Base-by-base conservation (phyloP, 2,888 invertebrate genomes). In the Netelia inedita region DNA sequence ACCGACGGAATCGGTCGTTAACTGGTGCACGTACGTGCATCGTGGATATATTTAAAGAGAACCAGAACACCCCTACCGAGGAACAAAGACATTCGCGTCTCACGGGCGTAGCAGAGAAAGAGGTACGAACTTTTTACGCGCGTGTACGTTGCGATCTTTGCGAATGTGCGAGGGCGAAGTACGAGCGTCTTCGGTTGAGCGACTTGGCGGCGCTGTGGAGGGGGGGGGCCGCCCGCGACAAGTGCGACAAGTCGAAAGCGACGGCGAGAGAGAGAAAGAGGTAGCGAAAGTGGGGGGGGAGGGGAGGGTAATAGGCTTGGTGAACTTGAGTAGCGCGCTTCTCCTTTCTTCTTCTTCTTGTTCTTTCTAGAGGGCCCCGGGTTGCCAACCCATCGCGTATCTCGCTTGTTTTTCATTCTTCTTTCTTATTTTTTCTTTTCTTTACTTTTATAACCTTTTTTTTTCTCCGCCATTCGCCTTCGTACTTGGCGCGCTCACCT, bases 51-150 rank as follows among this genome's bases (percentile, higher is more conserved):
- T 78, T 78, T 72, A 55, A 79, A 55, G 73, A 68, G 78, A 83
- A 66, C 66, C 43, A n/a, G 46, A 73, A 41, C 50, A n/a, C 28
- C 28, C 28, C 61, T 69, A 63, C 68, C 79, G 55, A 69, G 74
- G 83, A 28, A 83, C 83, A 83, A 83, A 81, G 68, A 50, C 63
- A 79, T 79, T 53, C 53, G 66, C 19, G 50, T 28, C 28, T 28
- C 5, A 28, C 5, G 28, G 2, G 5, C 5, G 28, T 3, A 28
- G 2, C 3, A 28, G 28, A 28, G 28, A 28, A 28, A 28, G 28
- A 28, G 28, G 28, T 3, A 28, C 28, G 28, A 28, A 5, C 5
- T 28, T 28, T 28, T 28, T 28, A 3, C 28, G 28, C 28, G 28
- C 2, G 23, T 23, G 28, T 28, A 28, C 28, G 28, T 28, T 28